Conservation (phyloP, 2,113 vertebrate species). For the Irena cyanogastra region DNA sequence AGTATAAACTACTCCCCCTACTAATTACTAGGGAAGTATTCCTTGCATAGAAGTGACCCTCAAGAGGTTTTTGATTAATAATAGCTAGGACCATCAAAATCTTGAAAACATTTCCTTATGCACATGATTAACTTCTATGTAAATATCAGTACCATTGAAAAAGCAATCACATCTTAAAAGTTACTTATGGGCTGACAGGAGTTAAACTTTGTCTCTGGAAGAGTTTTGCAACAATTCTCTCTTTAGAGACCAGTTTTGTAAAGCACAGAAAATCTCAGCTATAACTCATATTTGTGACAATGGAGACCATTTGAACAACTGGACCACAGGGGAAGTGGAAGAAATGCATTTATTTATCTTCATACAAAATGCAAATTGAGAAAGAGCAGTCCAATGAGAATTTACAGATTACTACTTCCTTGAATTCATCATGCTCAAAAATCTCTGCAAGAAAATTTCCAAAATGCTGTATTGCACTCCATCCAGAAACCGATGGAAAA, state of each 20-base stretch:
- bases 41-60: not conserved
- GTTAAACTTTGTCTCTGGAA: not conserved
- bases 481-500: not conserved
- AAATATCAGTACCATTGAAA: not conserved
- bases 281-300: not conserved
- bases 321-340: not conserved
- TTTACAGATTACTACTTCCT: not conserved
- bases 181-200: not conserved
- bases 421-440: not conserved
- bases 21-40: not conserved
- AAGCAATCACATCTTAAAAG: not conserved
- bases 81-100: not conserved
- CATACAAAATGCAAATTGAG: not conserved
- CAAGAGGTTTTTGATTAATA: not conserved
- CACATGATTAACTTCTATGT: not conserved
- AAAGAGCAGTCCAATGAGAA: not conserved
- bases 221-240: not conserved
- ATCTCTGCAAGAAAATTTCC: not conserved
- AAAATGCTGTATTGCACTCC: not conserved
- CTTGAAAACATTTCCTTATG: not conserved
- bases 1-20: not conserved
- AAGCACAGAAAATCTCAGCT: not conserved
- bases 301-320: not conserved
- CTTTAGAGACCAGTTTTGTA: not conserved
- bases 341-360: not conserved